Conservation (phyloP, 2,888 invertebrate species). For the Dryobotodes eremita region DNA sequence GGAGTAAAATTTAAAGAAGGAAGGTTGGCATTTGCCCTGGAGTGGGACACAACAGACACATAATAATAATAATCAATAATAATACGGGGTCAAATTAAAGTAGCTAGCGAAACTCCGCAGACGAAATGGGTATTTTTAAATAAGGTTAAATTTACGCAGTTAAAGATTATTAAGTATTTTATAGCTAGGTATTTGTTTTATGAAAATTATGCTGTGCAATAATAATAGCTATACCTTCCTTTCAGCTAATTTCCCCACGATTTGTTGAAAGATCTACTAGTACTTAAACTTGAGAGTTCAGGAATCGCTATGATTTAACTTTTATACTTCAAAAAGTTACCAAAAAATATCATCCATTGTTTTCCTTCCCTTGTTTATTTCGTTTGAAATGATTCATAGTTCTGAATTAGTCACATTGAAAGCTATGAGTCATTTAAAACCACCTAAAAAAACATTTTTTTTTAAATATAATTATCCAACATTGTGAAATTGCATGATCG, state of each 20-base stretch:
- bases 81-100: too few species aligned
- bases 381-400: background rate
- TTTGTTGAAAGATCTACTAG: too few species aligned
- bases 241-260: too few species aligned
- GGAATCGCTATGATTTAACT: too few species aligned
- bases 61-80: background rate
- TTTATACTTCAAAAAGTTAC: background rate
- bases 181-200: too few species aligned
- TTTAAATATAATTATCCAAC: background rate
- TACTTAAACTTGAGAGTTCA: too few species aligned
- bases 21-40: background rate
- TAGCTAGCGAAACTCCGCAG: too few species aligned
- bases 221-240: too few species aligned
- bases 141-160: too few species aligned
- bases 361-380: background rate
- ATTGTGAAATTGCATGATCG: conserved; percentile 15
- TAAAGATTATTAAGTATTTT: too few species aligned
- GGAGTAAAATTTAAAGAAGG: background rate
- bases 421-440: background rate
- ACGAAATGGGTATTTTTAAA: too few species aligned
- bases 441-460: background rate
- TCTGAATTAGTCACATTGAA: background rate
- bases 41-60: background rate
- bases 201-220: too few species aligned
- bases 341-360: background rate